These are phyloP conservation scores for Danionella cerebrum DNA, from an alignment of 2,113 vertebrate genomes.

Conservation along the genomic window DNA sequence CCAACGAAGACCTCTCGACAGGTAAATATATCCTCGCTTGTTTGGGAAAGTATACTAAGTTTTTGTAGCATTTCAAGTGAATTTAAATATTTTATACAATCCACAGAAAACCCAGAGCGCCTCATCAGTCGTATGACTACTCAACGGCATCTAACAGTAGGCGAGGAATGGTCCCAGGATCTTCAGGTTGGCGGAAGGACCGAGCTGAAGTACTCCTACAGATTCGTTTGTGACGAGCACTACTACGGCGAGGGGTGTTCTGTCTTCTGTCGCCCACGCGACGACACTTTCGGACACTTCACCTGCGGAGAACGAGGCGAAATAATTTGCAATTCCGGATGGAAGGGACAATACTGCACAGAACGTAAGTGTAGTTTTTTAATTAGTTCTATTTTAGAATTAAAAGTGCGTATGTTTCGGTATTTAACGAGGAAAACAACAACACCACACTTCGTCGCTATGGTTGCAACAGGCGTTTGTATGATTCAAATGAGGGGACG, in stretches of 20 bases:
- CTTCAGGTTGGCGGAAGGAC: constrained; percentile 81
- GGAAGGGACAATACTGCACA: constrained; percentile 95
- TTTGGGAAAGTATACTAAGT: too few relatives aligned
- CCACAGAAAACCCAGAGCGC: constrained; percentile 82
- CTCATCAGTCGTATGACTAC: constrained; percentile 92
- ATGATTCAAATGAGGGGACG: constrained; percentile 65
- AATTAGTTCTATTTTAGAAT: not conserved
- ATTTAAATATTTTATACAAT: not conserved
- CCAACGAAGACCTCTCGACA: constrained; percentile 87
- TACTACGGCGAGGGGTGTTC: constrained; percentile 97
- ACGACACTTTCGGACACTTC: constrained; percentile 95
- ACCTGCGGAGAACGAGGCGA: constrained; percentile 91
- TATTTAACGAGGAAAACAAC: constrained; percentile 8
- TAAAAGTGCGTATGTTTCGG: not conserved
- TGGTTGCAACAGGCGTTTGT: constrained; percentile 55
- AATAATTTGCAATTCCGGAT: constrained; percentile 92
- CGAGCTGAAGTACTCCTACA: constrained; percentile 93
- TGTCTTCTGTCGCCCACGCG: constrained; percentile 89
- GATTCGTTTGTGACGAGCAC: constrained; percentile 91
- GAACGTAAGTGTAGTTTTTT: constrained; percentile 74
- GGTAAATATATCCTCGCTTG: too few relatives aligned
- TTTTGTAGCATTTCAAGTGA: too few relatives aligned
- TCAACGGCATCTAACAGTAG: constrained; percentile 88
- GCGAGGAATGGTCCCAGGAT: constrained; percentile 94
- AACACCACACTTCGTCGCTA: not conserved